A percentile compares a stretch with the other conserved stretches of the same genome.
Conservation (phyloP, 2,113 vertebrate species). For the Tragelaphus imberbis region DNA sequence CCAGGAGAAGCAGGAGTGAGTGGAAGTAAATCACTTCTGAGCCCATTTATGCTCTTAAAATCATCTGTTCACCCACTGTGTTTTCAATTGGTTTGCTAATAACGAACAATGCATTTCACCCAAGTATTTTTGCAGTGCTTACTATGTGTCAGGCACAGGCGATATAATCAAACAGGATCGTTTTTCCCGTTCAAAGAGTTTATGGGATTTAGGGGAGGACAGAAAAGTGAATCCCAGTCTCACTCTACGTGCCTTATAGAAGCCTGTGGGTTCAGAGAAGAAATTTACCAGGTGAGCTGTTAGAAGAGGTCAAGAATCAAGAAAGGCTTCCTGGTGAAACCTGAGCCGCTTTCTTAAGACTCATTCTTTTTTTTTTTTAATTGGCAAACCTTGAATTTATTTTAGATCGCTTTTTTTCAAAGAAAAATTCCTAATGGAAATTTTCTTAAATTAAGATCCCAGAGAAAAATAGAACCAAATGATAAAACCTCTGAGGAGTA, state of each 20-base stretch:
- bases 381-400: constrained; percentile 53
- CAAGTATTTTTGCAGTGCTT: not conserved
- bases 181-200: not conserved
- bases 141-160: not conserved
- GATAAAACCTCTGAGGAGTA: constrained; percentile 45
- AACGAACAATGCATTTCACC: not conserved
- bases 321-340: not conserved
- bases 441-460: constrained; percentile 43
- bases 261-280: not conserved
- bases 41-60: not conserved
- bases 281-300: no score
- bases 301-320: not conserved
- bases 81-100: not conserved
- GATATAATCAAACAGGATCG: not conserved
- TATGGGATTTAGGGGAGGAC: not conserved
- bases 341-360: not conserved
- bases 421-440: constrained; percentile 64
- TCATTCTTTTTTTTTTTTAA: not conserved
- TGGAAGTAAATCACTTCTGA: not conserved
- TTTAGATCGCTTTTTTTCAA: constrained; percentile 75
- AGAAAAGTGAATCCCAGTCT: not conserved
- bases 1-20: not conserved
- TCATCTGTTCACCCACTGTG: not conserved
- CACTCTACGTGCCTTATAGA: not conserved
- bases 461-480: constrained; percentile 54